Conservation (phyloP, 2,113 vertebrate genomes). For the Mustelus asterias region DNA sequence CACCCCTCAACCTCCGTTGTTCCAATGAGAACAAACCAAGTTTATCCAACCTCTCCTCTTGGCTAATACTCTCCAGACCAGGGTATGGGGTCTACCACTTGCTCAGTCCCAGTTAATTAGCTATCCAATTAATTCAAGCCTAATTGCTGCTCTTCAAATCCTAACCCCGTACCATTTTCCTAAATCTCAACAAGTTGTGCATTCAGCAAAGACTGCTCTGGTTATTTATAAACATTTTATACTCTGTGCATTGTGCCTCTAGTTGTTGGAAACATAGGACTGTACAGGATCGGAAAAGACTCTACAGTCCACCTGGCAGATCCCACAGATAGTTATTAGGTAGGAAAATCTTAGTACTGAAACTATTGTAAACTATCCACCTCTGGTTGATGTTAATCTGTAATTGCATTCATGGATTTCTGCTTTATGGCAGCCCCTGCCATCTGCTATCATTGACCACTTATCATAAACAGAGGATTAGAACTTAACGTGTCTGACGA, state of each 20-base stretch:
- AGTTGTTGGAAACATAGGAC: conserved; percentile 5
- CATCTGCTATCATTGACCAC: neutral
- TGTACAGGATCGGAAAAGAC: neutral
- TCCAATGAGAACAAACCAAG: no score
- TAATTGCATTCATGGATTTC: neutral
- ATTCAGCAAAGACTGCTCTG: neutral
- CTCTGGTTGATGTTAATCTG: neutral
- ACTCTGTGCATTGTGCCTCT: neutral
- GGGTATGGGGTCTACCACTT: neutral
- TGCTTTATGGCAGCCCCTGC: neutral
- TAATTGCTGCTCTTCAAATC: neutral
- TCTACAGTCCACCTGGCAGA: neutral
- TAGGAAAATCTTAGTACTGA: neutral
- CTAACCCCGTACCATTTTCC: neutral
- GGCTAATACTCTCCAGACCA: no score
- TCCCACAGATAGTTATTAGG: conserved; percentile 10
- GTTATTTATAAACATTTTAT: neutral
- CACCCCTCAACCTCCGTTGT: no score
- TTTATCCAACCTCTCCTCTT: no score
- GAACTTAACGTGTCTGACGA: neutral
- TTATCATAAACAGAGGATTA: neutral
- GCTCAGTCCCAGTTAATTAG: neutral
- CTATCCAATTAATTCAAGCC: neutral
- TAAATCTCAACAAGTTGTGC: neutral
- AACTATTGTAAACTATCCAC: neutral